Percentiles rank a stretch among this genome's conserved stretches.
phyloP scores from a whole-genome alignment of 2,113 vertebrate species.

The Chinchilla lanigera region DNA sequence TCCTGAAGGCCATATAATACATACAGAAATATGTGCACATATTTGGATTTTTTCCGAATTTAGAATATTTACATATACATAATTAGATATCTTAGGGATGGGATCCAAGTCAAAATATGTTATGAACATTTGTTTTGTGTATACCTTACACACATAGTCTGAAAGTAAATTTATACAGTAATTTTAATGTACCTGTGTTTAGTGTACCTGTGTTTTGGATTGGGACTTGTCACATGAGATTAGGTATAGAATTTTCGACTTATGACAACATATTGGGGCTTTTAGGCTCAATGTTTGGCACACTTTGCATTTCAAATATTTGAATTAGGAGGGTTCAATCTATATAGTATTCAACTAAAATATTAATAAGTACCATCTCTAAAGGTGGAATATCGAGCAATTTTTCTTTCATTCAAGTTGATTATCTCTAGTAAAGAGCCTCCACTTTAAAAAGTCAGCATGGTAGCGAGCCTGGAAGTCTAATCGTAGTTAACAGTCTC shows the following conservation, averaged over 20 bases:
- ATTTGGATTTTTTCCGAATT: neutral
- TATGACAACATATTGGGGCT: neutral
- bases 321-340: neutral
- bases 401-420: constrained; percentile 36
- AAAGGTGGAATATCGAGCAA: neutral
- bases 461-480: neutral
- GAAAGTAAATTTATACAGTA: neutral
- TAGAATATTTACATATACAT: neutral
- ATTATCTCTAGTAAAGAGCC: neutral
- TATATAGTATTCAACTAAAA: neutral
- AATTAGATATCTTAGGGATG: neutral
- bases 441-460: neutral
- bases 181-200: neutral
- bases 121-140: too few species aligned
- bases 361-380: neutral
- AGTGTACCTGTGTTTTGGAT: neutral
- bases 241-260: neutral
- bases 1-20: neutral
- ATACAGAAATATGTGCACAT: neutral
- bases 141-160: neutral
- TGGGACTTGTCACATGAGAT: neutral
- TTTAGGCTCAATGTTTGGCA: neutral
- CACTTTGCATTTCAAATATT: neutral
- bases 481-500: neutral
- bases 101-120: neutral